These are phyloP conservation scores for Gastracanthus pulcherrimus DNA, from an alignment of 2,888 invertebrate genomes.

Conservation along the genomic window DNA sequence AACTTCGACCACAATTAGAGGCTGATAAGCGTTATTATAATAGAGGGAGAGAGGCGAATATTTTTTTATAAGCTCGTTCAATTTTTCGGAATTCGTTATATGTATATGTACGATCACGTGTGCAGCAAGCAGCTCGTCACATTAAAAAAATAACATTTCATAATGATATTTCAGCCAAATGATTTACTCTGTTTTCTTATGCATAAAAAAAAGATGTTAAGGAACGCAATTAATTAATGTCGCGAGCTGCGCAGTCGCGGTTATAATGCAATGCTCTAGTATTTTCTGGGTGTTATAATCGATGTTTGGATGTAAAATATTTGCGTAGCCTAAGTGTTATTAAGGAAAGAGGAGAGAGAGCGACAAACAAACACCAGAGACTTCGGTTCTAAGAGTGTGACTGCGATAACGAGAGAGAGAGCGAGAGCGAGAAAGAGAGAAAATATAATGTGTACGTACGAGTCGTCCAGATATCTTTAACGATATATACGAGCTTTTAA, in stretches of 20 bases:
- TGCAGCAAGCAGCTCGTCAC: slow-evolving; percentile 35
- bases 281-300: slow-evolving; percentile 54
- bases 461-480: not conserved
- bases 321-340: slow-evolving; percentile 55
- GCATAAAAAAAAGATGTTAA: not conserved
- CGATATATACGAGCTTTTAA: slow-evolving; percentile 47
- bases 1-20: slow-evolving; percentile 17
- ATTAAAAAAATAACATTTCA: not conserved
- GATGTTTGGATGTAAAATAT: slow-evolving; percentile 56
- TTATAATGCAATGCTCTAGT: slow-evolving; percentile 27
- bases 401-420: not conserved
- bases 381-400: slow-evolving; percentile 1
- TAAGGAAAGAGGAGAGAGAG: slow-evolving; percentile 12
- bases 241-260: slow-evolving; percentile 39
- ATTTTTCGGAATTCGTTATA: slow-evolving; percentile 34
- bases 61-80: slow-evolving; percentile 53
- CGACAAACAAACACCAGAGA: not conserved
- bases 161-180: too few species aligned
- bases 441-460: not conserved
- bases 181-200: slow-evolving; percentile 10
- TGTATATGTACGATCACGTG: not conserved
- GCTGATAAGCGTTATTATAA: slow-evolving; percentile 42
- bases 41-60: slow-evolving; percentile 28
- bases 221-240: slow-evolving; percentile 36
- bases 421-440: not conserved